Evolutionary conservation across 2,113 vertebrate genomes (phyloP).

Genomic region (Pseudorasbora parva): DNA sequence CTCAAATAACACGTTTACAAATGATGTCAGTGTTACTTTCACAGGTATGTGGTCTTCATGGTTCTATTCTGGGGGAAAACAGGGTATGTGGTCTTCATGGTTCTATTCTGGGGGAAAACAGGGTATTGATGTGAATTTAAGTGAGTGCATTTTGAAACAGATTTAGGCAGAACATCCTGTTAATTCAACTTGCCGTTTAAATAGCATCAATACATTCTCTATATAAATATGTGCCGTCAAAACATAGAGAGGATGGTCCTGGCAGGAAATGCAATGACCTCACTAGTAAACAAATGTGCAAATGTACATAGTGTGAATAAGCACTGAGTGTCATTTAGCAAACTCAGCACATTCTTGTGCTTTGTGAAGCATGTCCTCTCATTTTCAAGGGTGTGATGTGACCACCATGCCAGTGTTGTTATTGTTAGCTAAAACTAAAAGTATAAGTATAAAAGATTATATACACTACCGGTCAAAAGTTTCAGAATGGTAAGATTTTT

Average conservation of each 20-base stretch:
- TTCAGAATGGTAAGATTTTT: too few species aligned
- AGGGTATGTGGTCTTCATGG: slow-evolving; percentile 37
- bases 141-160: neutral
- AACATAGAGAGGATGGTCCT: neutral
- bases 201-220: neutral
- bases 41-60: slow-evolving; percentile 62
- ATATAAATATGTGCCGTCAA: neutral
- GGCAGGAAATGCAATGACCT: neutral
- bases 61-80: neutral
- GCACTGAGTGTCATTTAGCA: slow-evolving; percentile 1
- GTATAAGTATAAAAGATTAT: neutral
- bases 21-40: slow-evolving; percentile 54
- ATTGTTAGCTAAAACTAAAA: neutral
- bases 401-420: neutral
- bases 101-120: neutral
- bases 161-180: neutral
- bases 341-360: slow-evolving; percentile 25
- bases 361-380: neutral
- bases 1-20: slow-evolving; percentile 43
- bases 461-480: too few species aligned
- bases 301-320: neutral
- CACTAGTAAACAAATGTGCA: slow-evolving; percentile 1
- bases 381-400: neutral
- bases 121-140: neutral
- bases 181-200: neutral